Evolutionary conservation across 2,113 vertebrate species (phyloP).

Genomic region (Malurus melanocephalus): DNA sequence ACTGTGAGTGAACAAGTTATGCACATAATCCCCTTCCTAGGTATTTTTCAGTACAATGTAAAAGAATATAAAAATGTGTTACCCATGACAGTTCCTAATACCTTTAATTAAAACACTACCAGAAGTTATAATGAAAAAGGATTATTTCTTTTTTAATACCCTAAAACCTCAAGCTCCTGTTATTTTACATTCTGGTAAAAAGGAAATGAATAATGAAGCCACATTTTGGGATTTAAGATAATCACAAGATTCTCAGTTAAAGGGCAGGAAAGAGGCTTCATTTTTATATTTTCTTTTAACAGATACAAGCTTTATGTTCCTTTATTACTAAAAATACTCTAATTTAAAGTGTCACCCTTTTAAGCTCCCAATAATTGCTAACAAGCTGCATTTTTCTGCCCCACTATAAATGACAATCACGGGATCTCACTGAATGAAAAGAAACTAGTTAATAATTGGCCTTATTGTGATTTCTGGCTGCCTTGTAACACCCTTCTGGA

Average conservation of each 20-base stretch:
- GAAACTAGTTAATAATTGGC: constrained; percentile 1
- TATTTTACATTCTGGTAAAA: constrained; percentile 26
- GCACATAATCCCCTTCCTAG: neutral
- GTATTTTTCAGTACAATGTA: neutral
- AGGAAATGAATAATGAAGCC: constrained; percentile 37
- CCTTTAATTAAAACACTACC: constrained; percentile 58
- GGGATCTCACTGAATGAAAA: neutral
- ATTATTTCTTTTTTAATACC: constrained; percentile 20
- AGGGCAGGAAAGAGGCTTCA: neutral
- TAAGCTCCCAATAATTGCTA: neutral
- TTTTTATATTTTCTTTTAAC: constrained; percentile 14
- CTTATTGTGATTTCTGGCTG: neutral
- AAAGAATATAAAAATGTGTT: neutral
- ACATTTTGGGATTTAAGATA: constrained; percentile 35
- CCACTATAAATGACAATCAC: neutral
- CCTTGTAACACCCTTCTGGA: neutral
- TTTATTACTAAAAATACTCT: neutral
- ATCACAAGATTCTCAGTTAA: neutral
- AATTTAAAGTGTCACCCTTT: neutral
- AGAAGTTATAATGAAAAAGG: constrained; percentile 54
- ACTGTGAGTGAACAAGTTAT: neutral
- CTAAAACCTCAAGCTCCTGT: constrained; percentile 23
- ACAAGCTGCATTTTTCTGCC: neutral
- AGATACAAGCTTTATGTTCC: neutral
- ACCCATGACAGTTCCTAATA: neutral